Percentiles rank a stretch among this genome's conserved stretches.
Conservation (phyloP, 2,888 invertebrate species). For the Lissocephala sabroskyi region DNA sequence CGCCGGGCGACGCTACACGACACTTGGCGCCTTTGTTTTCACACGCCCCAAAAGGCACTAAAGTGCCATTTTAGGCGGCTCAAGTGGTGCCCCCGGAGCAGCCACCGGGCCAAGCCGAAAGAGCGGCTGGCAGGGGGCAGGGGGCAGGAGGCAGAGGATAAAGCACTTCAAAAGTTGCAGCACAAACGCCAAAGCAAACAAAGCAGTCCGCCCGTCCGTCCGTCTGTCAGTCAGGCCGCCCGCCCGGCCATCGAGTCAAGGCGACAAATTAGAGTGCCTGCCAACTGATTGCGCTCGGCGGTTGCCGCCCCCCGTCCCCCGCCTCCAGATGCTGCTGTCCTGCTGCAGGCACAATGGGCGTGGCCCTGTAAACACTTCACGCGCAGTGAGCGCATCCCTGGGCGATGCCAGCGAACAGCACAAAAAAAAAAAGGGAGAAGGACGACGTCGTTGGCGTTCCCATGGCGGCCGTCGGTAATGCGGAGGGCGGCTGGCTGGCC, state of each 20-base stretch:
- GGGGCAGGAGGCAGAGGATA: too few species aligned
- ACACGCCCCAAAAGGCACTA: constrained; percentile 64
- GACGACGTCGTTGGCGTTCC: constrained; percentile 28
- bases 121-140: too few species aligned
- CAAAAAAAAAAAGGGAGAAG: background rate
- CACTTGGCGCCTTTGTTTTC: constrained; percentile 60
- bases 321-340: background rate
- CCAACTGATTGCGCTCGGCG: constrained; percentile 2
- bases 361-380: constrained; percentile 51
- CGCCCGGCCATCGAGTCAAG: constrained; percentile 13
- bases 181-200: too few species aligned
- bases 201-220: too few species aligned
- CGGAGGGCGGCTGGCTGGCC: constrained; percentile 17
- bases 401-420: constrained; percentile 34
- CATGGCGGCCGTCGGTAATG: constrained; percentile 59
- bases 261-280: constrained; percentile 55
- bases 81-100: constrained; percentile 54
- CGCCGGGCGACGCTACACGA: constrained; percentile 39
- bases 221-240: too few species aligned
- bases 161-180: constrained; percentile 59
- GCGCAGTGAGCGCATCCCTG: constrained; percentile 50
- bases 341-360: constrained; percentile 35
- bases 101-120: too few species aligned
- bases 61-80: constrained; percentile 69
- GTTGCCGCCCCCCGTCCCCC: background rate